Evolutionary conservation across 2,113 vertebrate genomes (phyloP), one percentile per base, ranked within the genome.

Genomic region (Empidonax alnorum): DNA sequence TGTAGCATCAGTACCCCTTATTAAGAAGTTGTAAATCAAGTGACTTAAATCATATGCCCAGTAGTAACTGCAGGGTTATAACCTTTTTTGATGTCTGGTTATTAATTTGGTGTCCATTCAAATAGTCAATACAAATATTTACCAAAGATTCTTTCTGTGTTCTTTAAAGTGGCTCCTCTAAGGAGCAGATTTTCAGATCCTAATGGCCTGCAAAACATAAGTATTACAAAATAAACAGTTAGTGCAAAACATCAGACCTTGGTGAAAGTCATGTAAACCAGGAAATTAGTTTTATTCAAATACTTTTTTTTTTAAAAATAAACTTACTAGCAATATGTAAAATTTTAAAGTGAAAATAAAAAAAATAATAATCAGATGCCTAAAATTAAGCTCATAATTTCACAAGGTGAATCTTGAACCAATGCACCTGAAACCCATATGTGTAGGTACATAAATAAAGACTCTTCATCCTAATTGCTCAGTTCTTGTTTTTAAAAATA

Each of bases 151-250:
- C 97, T 98, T 93, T 99, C 98, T 0, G 99, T 99, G 97, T 99
- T 99, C 96, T 99, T 99, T 55, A 99, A 98, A 2, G 99, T 99
- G 81, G 99, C 99, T 96, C 99, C 99, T 97, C 99, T 97, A 28
- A 99, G 99, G 92, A 99, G 98, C 96, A 99, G 77, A 97, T 99
- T 99, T 96, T 99, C 99, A 1, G 99, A 99, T 93, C 99, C 99
- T 74, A 99, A 95, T 1, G 99, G 99, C 97, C 99, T 99, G 95
- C 10, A 84, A 92, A 95, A 94, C 52, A 62, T 18, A 97, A 90
- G 30, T 39, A 71, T 49, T 58, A 67, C 7, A 44, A 79, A 78
- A 91, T 8, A 63, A 92, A 49, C 5, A 42, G 50, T 86, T 59
- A 68, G 15, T 79, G 16, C 37, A 25, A 37, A 47, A 39, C 4